Conservation (phyloP, 1,140 invertebrate species). For the Microplitis demolitor region DNA sequence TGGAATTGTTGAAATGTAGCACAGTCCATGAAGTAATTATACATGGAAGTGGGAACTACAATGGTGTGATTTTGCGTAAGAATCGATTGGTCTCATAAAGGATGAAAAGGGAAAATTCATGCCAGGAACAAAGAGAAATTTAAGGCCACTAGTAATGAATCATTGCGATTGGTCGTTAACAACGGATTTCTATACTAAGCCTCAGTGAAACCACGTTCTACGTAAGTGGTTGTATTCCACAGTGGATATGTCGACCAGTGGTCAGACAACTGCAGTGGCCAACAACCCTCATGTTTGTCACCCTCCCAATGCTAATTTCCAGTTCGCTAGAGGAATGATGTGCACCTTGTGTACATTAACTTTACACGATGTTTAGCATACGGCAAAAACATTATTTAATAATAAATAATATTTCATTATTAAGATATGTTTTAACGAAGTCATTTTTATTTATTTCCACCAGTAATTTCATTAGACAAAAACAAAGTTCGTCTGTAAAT, state of each 20-base stretch:
- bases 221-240: conserved; percentile 29
- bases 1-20: neutral
- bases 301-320: neutral
- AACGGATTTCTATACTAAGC: neutral
- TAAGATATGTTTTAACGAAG: too few species aligned
- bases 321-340: neutral
- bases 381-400: too few species aligned
- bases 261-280: conserved; percentile 22
- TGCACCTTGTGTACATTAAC: too few species aligned
- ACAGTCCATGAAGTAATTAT: neutral
- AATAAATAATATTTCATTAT: too few species aligned
- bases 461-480: too few species aligned
- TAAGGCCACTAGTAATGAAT: conserved; percentile 2
- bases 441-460: too few species aligned
- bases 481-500: too few species aligned
- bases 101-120: neutral
- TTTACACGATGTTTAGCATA: too few species aligned
- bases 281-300: neutral
- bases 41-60: neutral
- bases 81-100: neutral
- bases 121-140: neutral
- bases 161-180: conserved; percentile 10
- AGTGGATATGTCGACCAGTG: conserved; percentile 28
- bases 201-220: conserved; percentile 8
- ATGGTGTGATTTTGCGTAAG: neutral